phyloP scores from a whole-genome alignment of 2,113 vertebrate genomes.

The Chaetura pelagica region DNA sequence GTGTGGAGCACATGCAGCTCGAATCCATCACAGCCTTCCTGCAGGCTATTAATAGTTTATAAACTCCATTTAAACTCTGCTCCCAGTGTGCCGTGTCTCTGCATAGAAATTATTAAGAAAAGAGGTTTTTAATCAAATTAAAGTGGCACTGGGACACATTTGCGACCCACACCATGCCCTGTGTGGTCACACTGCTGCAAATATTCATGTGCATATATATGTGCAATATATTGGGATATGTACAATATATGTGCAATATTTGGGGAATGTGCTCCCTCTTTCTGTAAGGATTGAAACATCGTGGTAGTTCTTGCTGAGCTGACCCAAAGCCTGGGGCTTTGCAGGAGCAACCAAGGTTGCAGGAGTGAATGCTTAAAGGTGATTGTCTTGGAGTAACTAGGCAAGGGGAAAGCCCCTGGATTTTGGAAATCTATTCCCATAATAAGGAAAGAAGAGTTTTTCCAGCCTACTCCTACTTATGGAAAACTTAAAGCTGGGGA shows the following conservation, averaged over 20 bases:
- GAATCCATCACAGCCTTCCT: neutral
- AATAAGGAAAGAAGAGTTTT: neutral
- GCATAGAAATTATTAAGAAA: neutral
- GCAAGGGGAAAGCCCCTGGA: neutral
- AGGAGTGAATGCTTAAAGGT: neutral
- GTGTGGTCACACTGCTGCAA: fast-evolving
- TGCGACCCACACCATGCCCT: fast-evolving
- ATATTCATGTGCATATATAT: neutral
- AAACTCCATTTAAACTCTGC: slow-evolving; percentile 39
- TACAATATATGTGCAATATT: fast-evolving
- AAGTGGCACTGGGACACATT: fast-evolving
- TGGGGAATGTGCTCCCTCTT: neutral
- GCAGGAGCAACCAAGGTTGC: neutral
- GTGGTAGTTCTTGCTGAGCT: neutral
- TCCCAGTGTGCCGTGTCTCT: neutral
- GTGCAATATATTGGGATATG: too few species aligned
- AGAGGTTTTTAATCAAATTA: neutral
- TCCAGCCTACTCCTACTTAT: neutral
- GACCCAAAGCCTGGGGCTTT: neutral
- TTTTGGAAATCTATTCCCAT: neutral
- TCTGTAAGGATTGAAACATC: fast-evolving
- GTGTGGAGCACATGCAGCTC: neutral
- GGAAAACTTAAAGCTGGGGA: neutral
- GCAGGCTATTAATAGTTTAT: slow-evolving; percentile 43
- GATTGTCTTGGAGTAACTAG: fast-evolving